Percentiles rank a stretch among this genome's conserved stretches.
phyloP scores from a whole-genome alignment of 2,888 invertebrate species.

The Trichopria drosophilae region DNA sequence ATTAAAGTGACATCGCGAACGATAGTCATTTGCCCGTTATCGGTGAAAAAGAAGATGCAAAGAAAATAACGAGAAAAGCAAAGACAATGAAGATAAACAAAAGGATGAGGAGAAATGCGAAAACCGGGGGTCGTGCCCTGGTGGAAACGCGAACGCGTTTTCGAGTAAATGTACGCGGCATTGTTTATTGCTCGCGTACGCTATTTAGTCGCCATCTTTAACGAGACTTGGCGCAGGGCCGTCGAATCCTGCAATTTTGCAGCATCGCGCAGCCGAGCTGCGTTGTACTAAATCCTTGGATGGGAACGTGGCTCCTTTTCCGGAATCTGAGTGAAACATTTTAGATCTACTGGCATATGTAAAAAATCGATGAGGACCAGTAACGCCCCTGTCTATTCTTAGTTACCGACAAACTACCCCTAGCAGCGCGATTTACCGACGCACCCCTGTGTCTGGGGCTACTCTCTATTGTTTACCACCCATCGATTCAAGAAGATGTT shows the following conservation, averaged over 20 bases:
- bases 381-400: slow-evolving; percentile 28
- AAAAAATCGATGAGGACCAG: slow-evolving; percentile 4
- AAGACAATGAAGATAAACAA: slow-evolving; percentile 33
- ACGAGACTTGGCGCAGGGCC: slow-evolving; percentile 24
- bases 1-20: background rate
- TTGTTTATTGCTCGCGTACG: slow-evolving; percentile 40
- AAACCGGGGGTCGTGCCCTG: slow-evolving; percentile 28
- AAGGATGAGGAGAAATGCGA: slow-evolving; percentile 31
- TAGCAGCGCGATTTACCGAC: too few species aligned
- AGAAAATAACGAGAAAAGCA: slow-evolving; percentile 33
- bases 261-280: slow-evolving; percentile 4
- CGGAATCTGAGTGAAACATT: too few species aligned
- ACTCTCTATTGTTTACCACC: too few species aligned
- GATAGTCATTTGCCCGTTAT: too few species aligned
- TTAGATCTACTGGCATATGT: too few species aligned
- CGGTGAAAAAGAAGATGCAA: slow-evolving; percentile 25
- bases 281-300: slow-evolving; percentile 6
- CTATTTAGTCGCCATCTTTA: slow-evolving; percentile 42
- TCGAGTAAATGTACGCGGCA: slow-evolving; percentile 31
- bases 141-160: slow-evolving; percentile 20
- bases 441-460: too few species aligned
- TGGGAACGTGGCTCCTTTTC: slow-evolving; percentile 25
- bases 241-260: slow-evolving; percentile 5
- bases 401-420: slow-evolving; percentile 10
- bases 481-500: too few species aligned